Evolutionary conservation across 2,797 vertebrate genomes (phyloP).

Genomic region (Anguilla pacifica): DNA sequence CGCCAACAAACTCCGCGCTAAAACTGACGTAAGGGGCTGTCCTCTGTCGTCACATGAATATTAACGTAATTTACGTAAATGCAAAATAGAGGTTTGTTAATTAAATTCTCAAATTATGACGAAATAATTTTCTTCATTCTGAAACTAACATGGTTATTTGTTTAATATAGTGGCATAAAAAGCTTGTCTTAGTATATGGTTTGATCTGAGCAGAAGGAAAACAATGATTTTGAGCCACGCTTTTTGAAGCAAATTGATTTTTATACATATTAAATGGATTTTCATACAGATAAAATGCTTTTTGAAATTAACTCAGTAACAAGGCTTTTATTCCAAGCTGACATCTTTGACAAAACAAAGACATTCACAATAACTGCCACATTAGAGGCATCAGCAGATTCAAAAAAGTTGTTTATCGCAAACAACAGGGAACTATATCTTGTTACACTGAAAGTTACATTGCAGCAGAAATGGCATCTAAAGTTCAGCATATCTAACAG

Average conservation of each 20-base stretch:
- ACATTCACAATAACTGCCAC: neutral
- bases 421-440: neutral
- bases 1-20: slow-evolving; percentile 71
- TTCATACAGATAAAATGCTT: neutral
- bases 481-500: neutral
- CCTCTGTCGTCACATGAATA: neutral
- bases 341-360: neutral
- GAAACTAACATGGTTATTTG: neutral
- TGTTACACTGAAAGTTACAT: neutral
- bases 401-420: neutral
- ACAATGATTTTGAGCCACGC: neutral
- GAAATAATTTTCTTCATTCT: neutral
- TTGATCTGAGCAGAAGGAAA: neutral
- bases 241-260: neutral
- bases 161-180: neutral
- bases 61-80: neutral
- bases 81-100: neutral
- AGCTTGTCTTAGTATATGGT: neutral
- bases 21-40: slow-evolving; percentile 60
- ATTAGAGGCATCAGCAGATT: neutral
- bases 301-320: neutral
- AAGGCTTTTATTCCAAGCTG: neutral
- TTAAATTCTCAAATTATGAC: neutral
- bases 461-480: neutral
- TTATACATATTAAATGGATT: neutral